These are phyloP conservation scores for Malachius bipustulatus DNA, from an alignment of 2,888 invertebrate genomes.

Conservation along the genomic window DNA sequence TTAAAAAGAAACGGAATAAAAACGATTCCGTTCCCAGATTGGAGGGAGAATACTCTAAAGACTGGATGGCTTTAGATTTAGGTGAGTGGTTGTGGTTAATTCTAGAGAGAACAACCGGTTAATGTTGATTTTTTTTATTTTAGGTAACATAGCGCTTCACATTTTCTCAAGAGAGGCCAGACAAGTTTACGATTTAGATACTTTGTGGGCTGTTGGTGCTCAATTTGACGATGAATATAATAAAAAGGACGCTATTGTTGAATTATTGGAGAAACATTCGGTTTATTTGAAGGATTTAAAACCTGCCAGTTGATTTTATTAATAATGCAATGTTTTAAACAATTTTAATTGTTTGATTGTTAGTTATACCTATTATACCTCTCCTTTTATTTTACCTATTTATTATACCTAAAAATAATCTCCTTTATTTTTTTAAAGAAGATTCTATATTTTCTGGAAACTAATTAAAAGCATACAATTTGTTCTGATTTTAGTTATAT, in stretches of 20 bases:
- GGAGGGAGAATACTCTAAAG: conserved; percentile 62
- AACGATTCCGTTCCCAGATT: conserved; percentile 69
- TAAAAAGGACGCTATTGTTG: conserved; percentile 46
- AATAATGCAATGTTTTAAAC: too few species aligned
- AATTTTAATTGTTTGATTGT: too few species aligned
- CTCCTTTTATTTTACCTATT: too few species aligned
- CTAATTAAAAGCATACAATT: too few species aligned
- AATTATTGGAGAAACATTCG: conserved; percentile 56
- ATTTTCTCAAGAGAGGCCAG: conserved; percentile 65
- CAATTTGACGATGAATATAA: conserved; percentile 63
- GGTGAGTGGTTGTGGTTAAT: too few species aligned
- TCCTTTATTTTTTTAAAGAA: neutral
- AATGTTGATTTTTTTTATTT: conserved; percentile 29
- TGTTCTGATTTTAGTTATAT: too few species aligned
- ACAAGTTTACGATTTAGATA: conserved; percentile 73
- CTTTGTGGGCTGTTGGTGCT: conserved; percentile 78
- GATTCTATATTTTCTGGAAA: neutral
- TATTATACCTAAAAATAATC: too few species aligned
- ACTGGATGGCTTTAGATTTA: conserved; percentile 87
- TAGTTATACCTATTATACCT: too few species aligned
- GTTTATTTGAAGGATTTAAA: conserved; percentile 50
- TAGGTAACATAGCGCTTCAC: conserved; percentile 87
- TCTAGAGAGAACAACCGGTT: too few species aligned
- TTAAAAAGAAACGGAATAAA: conserved; percentile 54
- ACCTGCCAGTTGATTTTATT: conserved; percentile 37